Percentiles rank a stretch among this genome's conserved stretches.
Evolutionary conservation across 2,888 invertebrate species (phyloP).

Genomic region (Drosophila incognita): DNA sequence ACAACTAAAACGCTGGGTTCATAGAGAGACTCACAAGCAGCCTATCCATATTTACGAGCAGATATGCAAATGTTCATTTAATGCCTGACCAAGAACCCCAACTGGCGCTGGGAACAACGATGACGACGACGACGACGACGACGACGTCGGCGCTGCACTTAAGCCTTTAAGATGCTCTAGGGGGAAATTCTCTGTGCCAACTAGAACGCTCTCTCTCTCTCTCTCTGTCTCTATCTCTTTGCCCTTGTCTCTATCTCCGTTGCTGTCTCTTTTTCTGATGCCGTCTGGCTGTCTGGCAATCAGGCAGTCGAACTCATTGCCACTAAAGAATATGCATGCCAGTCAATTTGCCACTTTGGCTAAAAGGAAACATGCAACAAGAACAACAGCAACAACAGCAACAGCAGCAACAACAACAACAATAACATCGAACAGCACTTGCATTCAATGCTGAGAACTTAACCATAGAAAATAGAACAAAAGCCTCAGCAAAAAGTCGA

Average conservation of each 20-base stretch:
- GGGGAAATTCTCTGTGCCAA: slow-evolving; percentile 17
- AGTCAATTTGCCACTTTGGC: slow-evolving; percentile 82
- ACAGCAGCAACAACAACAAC: slow-evolving; percentile 38
- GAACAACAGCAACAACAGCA: slow-evolving; percentile 36
- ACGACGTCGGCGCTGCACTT: slow-evolving; percentile 58
- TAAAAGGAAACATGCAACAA: slow-evolving; percentile 76
- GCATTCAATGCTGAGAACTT: slow-evolving; percentile 67
- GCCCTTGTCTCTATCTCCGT: background rate
- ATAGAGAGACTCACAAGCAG: slow-evolving; percentile 60
- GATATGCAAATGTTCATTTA: slow-evolving; percentile 79
- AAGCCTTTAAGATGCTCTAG: slow-evolving; percentile 72
- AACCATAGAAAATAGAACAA: slow-evolving; percentile 73
- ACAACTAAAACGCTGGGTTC: slow-evolving; percentile 37
- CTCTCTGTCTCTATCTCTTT: slow-evolving; percentile 11
- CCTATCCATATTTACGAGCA: slow-evolving; percentile 79
- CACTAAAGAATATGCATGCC: slow-evolving; percentile 72
- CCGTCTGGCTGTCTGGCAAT: slow-evolving; percentile 58
- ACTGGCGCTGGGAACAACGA: slow-evolving; percentile 69
- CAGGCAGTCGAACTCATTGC: slow-evolving; percentile 58
- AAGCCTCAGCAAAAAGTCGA: slow-evolving; percentile 63
- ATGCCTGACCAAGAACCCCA: slow-evolving; percentile 57
- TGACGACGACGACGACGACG: slow-evolving; percentile 25
- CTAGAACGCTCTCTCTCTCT: slow-evolving; percentile 21
- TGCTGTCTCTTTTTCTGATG: slow-evolving; percentile 5
- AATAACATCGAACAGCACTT: slow-evolving; percentile 69